Evolutionary conservation across 30 jellyfish, hydroid and myxozoan genomes (phyloP).

Genomic region (Hydractinia symbiolongicarpus): DNA sequence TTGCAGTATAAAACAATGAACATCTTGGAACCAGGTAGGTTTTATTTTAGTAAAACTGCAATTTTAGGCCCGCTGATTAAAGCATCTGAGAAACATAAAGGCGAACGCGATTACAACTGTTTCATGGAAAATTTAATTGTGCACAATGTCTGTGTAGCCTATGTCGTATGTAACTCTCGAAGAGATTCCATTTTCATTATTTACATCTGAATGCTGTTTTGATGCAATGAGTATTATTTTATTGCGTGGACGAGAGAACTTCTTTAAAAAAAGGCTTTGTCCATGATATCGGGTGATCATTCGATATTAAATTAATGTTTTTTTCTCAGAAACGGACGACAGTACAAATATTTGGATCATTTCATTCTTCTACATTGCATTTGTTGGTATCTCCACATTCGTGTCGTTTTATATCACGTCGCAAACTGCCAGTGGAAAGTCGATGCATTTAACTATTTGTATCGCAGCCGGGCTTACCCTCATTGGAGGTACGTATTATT

Average conservation of each 20-base stretch:
- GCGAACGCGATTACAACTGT: neutral
- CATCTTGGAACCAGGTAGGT: neutral
- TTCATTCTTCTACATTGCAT: neutral
- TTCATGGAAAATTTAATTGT: too few species aligned
- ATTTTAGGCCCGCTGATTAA: neutral
- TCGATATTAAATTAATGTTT: too few species aligned
- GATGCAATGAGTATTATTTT: too few species aligned
- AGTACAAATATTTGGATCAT: slow-evolving; percentile 3
- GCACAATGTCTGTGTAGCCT: too few species aligned
- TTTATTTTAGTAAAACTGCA: neutral
- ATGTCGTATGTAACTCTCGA: too few species aligned
- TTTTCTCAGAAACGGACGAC: neutral
- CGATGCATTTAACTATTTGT: neutral
- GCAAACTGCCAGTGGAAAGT: neutral
- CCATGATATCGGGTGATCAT: too few species aligned
- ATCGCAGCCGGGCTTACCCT: neutral
- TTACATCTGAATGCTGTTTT: too few species aligned
- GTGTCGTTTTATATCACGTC: neutral
- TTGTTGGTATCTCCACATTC: neutral
- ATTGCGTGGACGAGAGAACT: too few species aligned
- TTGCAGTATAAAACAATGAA: neutral
- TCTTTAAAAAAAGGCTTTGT: too few species aligned
- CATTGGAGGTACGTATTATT: neutral
- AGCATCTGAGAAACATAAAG: neutral
- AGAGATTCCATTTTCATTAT: too few species aligned